A percentile compares a stretch with the other conserved stretches of the same genome.
Conservation (phyloP, 2,113 vertebrate species). For the Hypanus sabinus region DNA sequence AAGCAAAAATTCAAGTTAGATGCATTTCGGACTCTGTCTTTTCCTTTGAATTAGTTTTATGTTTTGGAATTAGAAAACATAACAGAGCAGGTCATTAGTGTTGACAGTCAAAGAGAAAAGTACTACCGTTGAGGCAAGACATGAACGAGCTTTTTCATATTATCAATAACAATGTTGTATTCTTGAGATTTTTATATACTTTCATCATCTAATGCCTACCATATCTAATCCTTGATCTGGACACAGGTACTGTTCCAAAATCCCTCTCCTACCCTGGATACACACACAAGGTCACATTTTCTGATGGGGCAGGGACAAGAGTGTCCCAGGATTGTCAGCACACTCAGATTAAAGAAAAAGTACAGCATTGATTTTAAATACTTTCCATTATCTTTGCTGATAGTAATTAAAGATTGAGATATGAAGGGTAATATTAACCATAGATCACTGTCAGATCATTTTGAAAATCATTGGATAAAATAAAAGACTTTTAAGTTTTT, state of each 20-base stretch:
- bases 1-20: too few species aligned
- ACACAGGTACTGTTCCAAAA: not conserved
- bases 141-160: not conserved
- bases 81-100: too few species aligned
- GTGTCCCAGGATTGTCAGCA: not conserved
- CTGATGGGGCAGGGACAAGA: not conserved
- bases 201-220: not conserved
- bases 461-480: constrained; percentile 22
- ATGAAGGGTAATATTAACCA: not conserved
- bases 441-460: constrained; percentile 17
- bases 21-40: too few species aligned
- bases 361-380: not conserved
- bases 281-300: not conserved
- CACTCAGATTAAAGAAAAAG: not conserved
- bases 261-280: not conserved
- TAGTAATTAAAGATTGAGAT: constrained; percentile 7
- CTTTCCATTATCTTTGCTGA: not conserved
- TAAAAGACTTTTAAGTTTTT: constrained; percentile 18
- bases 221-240: not conserved
- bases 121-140: not conserved
- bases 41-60: too few species aligned
- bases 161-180: not conserved
- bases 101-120: not conserved
- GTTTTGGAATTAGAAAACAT: too few species aligned
- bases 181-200: not conserved